phyloP scores from a whole-genome alignment of 2,797 vertebrate species.

The Gadopsis bispinosus region DNA sequence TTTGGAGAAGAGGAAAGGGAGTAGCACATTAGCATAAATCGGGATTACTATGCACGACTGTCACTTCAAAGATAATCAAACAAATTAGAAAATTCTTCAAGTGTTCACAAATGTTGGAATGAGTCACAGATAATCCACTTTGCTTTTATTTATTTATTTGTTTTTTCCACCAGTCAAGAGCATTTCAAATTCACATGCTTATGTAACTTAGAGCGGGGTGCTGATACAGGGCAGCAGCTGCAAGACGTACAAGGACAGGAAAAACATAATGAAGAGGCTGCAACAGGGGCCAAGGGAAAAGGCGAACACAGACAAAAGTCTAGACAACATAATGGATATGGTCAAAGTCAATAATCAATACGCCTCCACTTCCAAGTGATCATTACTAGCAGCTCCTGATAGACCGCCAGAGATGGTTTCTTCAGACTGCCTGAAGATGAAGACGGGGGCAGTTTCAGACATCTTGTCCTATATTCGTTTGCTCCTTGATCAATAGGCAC shows the following conservation, averaged over 20 bases:
- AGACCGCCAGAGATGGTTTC: conserved; percentile 24
- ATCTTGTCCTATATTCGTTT: conserved; percentile 3
- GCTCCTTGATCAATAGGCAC: neutral
- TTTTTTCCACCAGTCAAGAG: conserved; percentile 48
- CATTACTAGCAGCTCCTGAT: conserved; percentile 42
- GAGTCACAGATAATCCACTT: conserved; percentile 77
- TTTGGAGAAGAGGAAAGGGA: conserved; percentile 42
- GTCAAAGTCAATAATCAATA: conserved; percentile 63
- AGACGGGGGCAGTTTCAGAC: neutral
- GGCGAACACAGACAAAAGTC: conserved; percentile 47
- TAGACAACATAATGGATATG: conserved; percentile 70
- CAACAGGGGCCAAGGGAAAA: conserved; percentile 26
- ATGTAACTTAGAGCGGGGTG: conserved; percentile 37
- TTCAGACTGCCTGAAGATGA: conserved; percentile 4
- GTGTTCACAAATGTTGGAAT: conserved; percentile 74
- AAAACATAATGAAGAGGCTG: conserved; percentile 39
- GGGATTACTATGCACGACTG: conserved; percentile 78
- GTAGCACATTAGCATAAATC: conserved; percentile 75
- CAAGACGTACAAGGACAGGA: conserved; percentile 19
- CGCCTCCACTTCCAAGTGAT: conserved; percentile 34
- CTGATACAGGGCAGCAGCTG: conserved; percentile 39
- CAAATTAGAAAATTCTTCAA: conserved; percentile 78
- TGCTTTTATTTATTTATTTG: conserved; percentile 61
- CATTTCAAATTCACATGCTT: conserved; percentile 56
- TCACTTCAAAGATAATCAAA: conserved; percentile 82